Evolutionary conservation across 1,140 invertebrate species (phyloP).

Genomic region (Triops cancriformis): DNA sequence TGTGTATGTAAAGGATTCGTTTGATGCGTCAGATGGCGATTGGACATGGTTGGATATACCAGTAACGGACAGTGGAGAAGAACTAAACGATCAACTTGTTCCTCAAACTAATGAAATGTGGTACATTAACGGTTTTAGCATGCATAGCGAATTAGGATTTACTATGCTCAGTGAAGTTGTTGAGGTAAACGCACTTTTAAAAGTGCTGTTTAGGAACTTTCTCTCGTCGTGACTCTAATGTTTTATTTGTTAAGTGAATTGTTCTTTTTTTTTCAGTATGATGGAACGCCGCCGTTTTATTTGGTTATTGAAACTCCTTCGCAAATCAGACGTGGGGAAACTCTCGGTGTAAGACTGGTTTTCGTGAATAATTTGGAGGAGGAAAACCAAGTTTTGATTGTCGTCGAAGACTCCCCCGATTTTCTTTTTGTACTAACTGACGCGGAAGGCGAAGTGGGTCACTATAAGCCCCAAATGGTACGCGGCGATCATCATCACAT

Average conservation of each 20-base stretch:
- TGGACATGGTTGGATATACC: conserved; percentile 44
- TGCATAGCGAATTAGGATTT: conserved; percentile 42
- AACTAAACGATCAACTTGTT: conserved; percentile 38
- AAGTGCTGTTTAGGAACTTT: background rate
- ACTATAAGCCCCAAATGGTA: conserved; percentile 41
- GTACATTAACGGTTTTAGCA: conserved; percentile 43
- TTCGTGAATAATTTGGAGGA: conserved; percentile 46
- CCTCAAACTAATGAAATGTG: conserved; percentile 41
- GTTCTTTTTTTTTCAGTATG: conserved; percentile 37
- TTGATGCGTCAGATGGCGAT: conserved; percentile 34
- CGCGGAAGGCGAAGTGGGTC: conserved; percentile 45
- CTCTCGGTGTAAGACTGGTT: conserved; percentile 46
- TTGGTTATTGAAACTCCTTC: conserved; percentile 47
- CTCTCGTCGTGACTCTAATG: no score
- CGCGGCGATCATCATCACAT: conserved; percentile 43
- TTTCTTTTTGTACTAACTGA: conserved; percentile 51
- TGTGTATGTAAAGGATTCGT: conserved; percentile 22
- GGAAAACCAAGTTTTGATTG: conserved; percentile 38
- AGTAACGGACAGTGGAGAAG: conserved; percentile 41
- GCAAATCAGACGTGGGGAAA: conserved; percentile 48
- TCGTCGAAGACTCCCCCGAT: conserved; percentile 39
- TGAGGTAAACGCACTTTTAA: conserved; percentile 33
- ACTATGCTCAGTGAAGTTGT: conserved; percentile 37
- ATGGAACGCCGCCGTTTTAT: conserved; percentile 47
- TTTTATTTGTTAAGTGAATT: no score